Evolutionary conservation across 1,140 invertebrate species (phyloP), one percentile per base, ranked within the genome.

Genomic region (Coptotermes formosanus): DNA sequence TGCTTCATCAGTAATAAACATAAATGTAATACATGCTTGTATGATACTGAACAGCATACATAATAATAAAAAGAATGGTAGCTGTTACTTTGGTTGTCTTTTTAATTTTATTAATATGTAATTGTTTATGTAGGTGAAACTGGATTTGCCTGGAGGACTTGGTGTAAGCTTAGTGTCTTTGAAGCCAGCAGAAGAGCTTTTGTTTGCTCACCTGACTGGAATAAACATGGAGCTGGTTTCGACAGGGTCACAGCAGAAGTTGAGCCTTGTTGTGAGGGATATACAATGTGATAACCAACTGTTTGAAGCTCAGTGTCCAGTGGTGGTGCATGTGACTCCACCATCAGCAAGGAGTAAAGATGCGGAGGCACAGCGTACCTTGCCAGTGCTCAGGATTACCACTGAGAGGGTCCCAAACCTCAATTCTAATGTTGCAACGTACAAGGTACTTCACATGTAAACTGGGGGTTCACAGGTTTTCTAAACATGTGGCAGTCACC

Each of bases 121-220:
- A 55, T 55, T 9, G 14, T 55, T 55, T 9, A 16, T 55, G 2
- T 92, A 95, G 88, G 89, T 95, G 81, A 93, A 92, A 48, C 89
- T 96, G 43, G 89, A 93, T 87, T 90, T 98, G 85, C 90, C 91
- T 83, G 92, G 92, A 69, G 95, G 97, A 25, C 89, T 99, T 81
- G 97, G 97, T 23, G 91, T 99, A 44, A 99, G 97, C 32, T 90
- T 99, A 43, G 93, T 97, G 84, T 95, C 97, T 4, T 94, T 96
- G 85, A 92, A 93, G 86, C 94, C 94, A 12, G 93, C 94, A 8
- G 97, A 98, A 89, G 98, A 99, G 91, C 92, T 99, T 21, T 89
- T 98, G 59, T 99, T 97, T 90, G 93, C 95, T 30, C 93, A 94
- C 85, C 93, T 98, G 48, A 93, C 94, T 44, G 94, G 94, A 88